Percentiles rank a stretch among this genome's conserved stretches.
Evolutionary conservation across 2,113 vertebrate genomes (phyloP).

Genomic region (Megaleporinus macrocephalus): DNA sequence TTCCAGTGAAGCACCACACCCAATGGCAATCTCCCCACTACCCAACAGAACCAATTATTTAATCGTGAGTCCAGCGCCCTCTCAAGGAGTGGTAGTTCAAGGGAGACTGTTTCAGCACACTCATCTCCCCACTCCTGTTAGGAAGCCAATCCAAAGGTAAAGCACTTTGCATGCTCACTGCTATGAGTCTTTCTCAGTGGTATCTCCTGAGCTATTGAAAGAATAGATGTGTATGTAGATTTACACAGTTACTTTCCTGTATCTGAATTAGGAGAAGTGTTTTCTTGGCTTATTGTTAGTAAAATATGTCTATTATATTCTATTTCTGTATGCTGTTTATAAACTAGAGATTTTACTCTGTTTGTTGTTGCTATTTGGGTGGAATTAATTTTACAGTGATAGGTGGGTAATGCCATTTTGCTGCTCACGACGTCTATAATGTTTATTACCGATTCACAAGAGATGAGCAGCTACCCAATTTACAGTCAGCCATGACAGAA

Average conservation of each 20-base stretch:
- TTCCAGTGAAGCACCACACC: conserved; percentile 82
- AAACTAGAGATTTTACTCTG: too few relatives aligned
- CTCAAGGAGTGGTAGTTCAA: conserved; percentile 84
- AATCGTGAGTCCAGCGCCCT: conserved; percentile 65
- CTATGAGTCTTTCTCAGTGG: too few relatives aligned
- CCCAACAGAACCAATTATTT: conserved; percentile 71
- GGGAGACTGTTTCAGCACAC: conserved; percentile 90
- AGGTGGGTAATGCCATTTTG: too few relatives aligned
- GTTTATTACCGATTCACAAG: too few relatives aligned
- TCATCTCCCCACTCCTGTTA: conserved; percentile 74
- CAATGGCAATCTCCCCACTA: conserved; percentile 67
- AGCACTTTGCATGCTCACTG: neutral
- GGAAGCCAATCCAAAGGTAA: conserved; percentile 92
- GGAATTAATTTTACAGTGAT: too few relatives aligned
- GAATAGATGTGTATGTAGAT: neutral
- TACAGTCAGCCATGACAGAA: too few relatives aligned
- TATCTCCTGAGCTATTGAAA: neutral
- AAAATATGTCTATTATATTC: too few relatives aligned
- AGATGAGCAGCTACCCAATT: too few relatives aligned
- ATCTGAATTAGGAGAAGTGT: neutral
- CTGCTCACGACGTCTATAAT: too few relatives aligned
- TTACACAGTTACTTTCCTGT: neutral
- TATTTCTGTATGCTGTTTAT: too few relatives aligned
- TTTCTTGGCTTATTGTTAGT: too few relatives aligned
- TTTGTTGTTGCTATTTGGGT: too few relatives aligned